Conservation (phyloP, 2,888 invertebrate genomes). For the Acrocyrtus sp. region DNA sequence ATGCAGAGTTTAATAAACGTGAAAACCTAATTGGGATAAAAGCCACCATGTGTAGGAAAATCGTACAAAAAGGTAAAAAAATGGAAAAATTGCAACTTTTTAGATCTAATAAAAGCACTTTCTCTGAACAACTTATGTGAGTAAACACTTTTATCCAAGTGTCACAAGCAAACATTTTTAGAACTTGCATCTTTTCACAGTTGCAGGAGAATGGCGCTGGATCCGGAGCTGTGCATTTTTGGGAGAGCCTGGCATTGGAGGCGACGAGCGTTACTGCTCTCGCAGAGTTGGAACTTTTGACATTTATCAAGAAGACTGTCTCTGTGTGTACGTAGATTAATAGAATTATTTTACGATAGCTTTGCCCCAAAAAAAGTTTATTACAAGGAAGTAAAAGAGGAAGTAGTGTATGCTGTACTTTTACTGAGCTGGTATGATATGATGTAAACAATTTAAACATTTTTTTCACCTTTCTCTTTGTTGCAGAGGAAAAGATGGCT, state of each 20-base stretch:
- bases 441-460: conserved; percentile 16
- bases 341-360: too few relatives aligned
- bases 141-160: background rate
- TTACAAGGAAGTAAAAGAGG: too few relatives aligned
- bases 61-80: conserved; percentile 87
- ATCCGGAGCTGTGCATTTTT: conserved; percentile 89
- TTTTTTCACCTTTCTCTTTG: too few relatives aligned
- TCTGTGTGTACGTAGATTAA: conserved; percentile 76
- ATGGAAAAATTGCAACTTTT: background rate
- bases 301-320: conserved; percentile 93
- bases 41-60: conserved; percentile 91
- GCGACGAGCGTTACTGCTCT: conserved; percentile 89
- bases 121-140: background rate
- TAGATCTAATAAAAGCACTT: background rate
- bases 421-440: too few relatives aligned
- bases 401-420: too few relatives aligned
- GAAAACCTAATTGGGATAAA: conserved; percentile 72
- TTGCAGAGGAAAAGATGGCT: conserved; percentile 84
- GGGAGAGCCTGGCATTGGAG: conserved; percentile 89
- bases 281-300: conserved; percentile 93
- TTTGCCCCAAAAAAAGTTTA: too few relatives aligned
- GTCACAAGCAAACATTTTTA: background rate
- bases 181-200: too few relatives aligned
- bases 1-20: conserved; percentile 66
- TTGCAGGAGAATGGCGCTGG: conserved; percentile 88